Percentiles rank a stretch among this genome's conserved stretches.
Evolutionary conservation across 2,888 invertebrate species (phyloP).

Genomic region (Athalia rosae): DNA sequence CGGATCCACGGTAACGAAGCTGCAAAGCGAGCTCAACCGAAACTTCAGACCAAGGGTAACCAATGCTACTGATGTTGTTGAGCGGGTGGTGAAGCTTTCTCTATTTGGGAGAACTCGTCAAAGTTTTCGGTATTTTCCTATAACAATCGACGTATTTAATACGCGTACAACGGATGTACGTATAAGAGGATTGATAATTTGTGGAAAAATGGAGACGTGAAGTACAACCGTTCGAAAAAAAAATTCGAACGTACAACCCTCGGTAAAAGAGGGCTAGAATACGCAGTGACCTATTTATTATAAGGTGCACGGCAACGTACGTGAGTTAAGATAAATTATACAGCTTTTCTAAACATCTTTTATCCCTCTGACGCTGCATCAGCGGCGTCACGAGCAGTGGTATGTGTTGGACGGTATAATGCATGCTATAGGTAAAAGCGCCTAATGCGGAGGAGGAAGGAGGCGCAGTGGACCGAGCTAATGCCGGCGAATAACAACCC

Average conservation of each 20-base stretch:
- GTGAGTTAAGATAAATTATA: not conserved
- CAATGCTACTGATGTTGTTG: no score
- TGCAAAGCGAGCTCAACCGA: slow-evolving; percentile 22
- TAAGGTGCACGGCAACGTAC: no score
- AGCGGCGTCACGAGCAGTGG: not conserved
- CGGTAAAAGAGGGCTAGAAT: no score
- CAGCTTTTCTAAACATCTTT: not conserved
- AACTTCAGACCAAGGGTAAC: slow-evolving; percentile 13
- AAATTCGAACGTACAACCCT: no score
- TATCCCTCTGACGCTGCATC: not conserved
- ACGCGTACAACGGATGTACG: no score
- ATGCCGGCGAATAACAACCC: slow-evolving; percentile 15
- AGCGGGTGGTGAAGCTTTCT: slow-evolving; percentile 13
- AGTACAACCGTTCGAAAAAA: no score
- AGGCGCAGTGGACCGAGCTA: slow-evolving; percentile 10
- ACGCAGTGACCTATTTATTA: no score
- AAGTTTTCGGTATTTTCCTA: not conserved
- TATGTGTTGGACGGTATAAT: not conserved
- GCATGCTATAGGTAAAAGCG: slow-evolving; percentile 18
- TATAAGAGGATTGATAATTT: no score
- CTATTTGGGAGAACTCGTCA: slow-evolving; percentile 16
- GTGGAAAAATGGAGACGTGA: no score
- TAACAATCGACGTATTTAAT: not conserved
- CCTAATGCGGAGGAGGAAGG: slow-evolving; percentile 5
- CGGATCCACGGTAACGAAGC: not conserved